Evolutionary conservation across 1,140 invertebrate species (phyloP).

Genomic region (Bombus sibiricus): DNA sequence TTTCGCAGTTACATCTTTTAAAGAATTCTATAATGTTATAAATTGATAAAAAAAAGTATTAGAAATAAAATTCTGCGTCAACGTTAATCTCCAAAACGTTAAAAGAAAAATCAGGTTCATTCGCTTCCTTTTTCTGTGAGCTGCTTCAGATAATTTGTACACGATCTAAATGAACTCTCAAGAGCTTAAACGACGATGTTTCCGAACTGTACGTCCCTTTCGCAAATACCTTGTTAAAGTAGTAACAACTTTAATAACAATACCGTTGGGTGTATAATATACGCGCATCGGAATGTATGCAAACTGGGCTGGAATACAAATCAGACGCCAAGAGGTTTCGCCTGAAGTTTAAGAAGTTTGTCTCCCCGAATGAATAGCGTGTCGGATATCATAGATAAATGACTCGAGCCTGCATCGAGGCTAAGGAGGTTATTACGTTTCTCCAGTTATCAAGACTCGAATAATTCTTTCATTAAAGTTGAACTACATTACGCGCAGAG

Average conservation of each 20-base stretch:
- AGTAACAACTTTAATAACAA: conserved; percentile 45
- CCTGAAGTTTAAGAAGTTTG: conserved; percentile 47
- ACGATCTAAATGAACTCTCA: not conserved
- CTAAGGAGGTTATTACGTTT: conserved; percentile 8
- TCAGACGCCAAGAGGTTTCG: conserved; percentile 27
- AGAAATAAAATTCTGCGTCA: too few relatives aligned
- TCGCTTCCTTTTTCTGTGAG: not conserved
- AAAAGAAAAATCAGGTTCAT: not conserved
- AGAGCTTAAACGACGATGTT: not conserved
- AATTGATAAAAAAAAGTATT: too few relatives aligned
- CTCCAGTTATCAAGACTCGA: not conserved
- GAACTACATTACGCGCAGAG: too few relatives aligned
- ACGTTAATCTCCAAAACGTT: not conserved
- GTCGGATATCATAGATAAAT: conserved; percentile 34
- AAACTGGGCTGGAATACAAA: conserved; percentile 40
- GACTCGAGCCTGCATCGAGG: not conserved
- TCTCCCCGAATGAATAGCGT: conserved; percentile 33
- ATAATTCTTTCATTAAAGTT: conserved; percentile 16
- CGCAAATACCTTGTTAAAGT: conserved; percentile 26
- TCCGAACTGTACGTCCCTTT: not conserved
- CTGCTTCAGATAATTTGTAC: not conserved
- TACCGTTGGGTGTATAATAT: conserved; percentile 17
- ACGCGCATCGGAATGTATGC: conserved; percentile 38
- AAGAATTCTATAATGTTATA: too few relatives aligned
- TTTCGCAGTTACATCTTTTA: too few relatives aligned